Evolutionary conservation across 2,113 vertebrate genomes (phyloP).

Genomic region (Chaenocephalus aceratus): DNA sequence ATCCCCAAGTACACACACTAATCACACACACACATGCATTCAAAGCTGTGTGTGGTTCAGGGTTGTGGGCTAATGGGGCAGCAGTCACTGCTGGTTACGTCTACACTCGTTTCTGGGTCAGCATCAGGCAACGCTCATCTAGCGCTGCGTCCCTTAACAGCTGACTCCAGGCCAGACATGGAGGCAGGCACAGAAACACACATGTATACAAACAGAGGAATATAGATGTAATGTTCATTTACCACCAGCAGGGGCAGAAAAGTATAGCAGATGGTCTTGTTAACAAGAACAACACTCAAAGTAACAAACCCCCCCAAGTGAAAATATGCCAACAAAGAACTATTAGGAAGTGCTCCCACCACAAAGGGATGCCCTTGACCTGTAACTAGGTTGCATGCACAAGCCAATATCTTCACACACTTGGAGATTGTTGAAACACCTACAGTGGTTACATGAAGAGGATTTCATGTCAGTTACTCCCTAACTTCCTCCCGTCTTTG

Average conservation of each 20-base stretch:
- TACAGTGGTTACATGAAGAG: neutral
- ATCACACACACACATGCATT: neutral
- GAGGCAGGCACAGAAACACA: neutral
- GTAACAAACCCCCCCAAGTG: neutral
- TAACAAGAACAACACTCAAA: neutral
- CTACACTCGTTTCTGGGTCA: slow-evolving; percentile 76
- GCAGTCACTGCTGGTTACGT: slow-evolving; percentile 71
- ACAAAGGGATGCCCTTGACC: neutral
- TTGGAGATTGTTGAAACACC: neutral
- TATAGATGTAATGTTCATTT: neutral
- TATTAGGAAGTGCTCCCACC: neutral
- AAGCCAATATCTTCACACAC: neutral
- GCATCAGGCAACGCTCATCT: slow-evolving; percentile 68
- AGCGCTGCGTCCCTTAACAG: slow-evolving; percentile 57
- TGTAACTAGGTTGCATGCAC: slow-evolving; percentile 3
- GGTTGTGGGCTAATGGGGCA: slow-evolving; percentile 68
- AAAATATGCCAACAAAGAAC: neutral
- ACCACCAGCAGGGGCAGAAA: slow-evolving; percentile 42
- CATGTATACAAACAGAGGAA: neutral
- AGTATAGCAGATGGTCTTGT: neutral
- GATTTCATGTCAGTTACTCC: slow-evolving; percentile 23
- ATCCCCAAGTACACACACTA: neutral
- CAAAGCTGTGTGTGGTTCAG: slow-evolving; percentile 15
- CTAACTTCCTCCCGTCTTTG: slow-evolving; percentile 11
- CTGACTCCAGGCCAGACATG: slow-evolving; percentile 69